Evolutionary conservation across 1,140 invertebrate genomes (phyloP).

Genomic region (Calephelis virginiensis): DNA sequence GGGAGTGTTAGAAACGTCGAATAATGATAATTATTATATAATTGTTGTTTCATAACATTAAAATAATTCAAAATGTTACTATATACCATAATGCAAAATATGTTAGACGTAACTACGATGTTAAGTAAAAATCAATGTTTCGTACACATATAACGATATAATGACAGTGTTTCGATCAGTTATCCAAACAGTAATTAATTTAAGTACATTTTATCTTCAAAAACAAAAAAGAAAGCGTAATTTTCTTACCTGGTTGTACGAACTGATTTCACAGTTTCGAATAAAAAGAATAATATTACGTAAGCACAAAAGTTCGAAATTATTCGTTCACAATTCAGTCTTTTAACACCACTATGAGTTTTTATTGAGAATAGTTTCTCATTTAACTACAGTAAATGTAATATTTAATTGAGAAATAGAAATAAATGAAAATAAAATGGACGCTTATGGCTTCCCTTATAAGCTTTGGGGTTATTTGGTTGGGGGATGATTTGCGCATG

Average conservation of each 20-base stretch:
- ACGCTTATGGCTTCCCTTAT: conserved; percentile 39
- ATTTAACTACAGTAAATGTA: conserved; percentile 25
- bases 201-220: neutral
- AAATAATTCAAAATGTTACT: neutral
- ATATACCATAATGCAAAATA: neutral
- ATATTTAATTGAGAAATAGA: conserved; percentile 36
- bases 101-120: conserved; percentile 15
- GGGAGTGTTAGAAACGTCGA: too few relatives aligned
- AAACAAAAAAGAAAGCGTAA: neutral
- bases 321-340: conserved; percentile 17
- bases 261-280: conserved; percentile 32
- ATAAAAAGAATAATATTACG: conserved; percentile 54
- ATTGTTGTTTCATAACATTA: neutral
- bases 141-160: too few relatives aligned
- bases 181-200: neutral
- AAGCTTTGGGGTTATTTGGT: conserved; percentile 44
- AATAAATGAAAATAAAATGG: conserved; percentile 69
- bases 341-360: conserved; percentile 19
- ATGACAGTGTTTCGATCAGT: neutral
- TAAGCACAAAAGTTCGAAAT: conserved; percentile 40
- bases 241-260: conserved; percentile 38
- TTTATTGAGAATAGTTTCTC: conserved; percentile 24
- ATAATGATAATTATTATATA: too few relatives aligned
- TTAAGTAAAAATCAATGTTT: conserved; percentile 33
- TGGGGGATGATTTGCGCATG: conserved; percentile 41